Percentiles rank a stretch among this genome's conserved stretches.
Conservation (phyloP, 2,888 invertebrate genomes). For the Syritta pipiens region DNA sequence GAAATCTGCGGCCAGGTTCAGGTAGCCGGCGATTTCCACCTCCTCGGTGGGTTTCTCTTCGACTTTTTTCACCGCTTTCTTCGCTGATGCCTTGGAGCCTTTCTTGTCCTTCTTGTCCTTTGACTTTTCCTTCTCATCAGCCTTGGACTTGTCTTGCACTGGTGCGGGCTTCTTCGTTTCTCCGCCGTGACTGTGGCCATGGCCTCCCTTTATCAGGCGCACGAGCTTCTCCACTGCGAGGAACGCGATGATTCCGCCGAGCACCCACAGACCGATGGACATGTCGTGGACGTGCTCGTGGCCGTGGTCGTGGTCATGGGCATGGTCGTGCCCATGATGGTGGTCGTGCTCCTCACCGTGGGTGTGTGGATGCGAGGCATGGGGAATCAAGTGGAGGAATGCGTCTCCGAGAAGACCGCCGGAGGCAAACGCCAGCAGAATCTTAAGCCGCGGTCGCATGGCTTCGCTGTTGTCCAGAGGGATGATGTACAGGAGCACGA, state of each 20-base stretch:
- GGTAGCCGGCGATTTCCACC: conserved; percentile 91
- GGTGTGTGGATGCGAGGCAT: conserved; percentile 86
- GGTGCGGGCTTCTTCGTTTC: conserved; percentile 66
- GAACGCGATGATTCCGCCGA: conserved; percentile 95
- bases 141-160: conserved; percentile 42
- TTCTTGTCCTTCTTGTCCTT: no score
- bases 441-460: conserved; percentile 92
- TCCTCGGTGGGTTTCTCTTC: conserved; percentile 77
- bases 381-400: conserved; percentile 98
- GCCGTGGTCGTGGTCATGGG: conserved; percentile 76
- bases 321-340: conserved; percentile 76
- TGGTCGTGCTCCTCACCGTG: conserved; percentile 75
- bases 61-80: conserved; percentile 77
- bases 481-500: conserved; percentile 94
- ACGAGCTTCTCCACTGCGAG: conserved; percentile 96
- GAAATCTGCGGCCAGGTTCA: conserved; percentile 98
- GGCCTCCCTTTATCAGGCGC: conserved; percentile 90
- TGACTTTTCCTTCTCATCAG: conserved; percentile 51
- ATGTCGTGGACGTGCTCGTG: conserved; percentile 86
- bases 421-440: conserved; percentile 95
- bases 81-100: conserved; percentile 23
- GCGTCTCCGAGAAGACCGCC: conserved; percentile 98
- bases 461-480: conserved; percentile 93
- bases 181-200: conserved; percentile 86
- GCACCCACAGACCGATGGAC: conserved; percentile 95